These are phyloP conservation scores for Sphaerodactylus townsendi DNA, from an alignment of 2,113 vertebrate genomes.

Conservation along the genomic window DNA sequence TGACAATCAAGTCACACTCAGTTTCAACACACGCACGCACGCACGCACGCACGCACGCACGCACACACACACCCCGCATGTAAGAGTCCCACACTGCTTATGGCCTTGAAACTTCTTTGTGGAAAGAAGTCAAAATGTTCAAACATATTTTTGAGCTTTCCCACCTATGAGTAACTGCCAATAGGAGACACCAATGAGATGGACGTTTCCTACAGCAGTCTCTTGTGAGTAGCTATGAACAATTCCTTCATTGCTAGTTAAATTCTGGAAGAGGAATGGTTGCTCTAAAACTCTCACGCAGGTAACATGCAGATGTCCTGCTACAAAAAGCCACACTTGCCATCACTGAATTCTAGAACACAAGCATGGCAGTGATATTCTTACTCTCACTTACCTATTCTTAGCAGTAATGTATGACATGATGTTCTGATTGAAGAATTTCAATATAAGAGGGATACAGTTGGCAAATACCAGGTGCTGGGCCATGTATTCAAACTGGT, in stretches of 20 bases:
- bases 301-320: not conserved
- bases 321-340: not conserved
- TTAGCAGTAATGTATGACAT: constrained; percentile 99
- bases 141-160: not conserved
- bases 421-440: constrained; percentile 99
- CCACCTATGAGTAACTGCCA: too few species aligned
- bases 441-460: constrained; percentile 97
- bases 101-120: not conserved
- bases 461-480: constrained; percentile 98
- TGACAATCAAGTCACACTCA: not conserved
- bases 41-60: too few species aligned
- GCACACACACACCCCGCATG: too few species aligned
- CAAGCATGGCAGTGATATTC: accelerated
- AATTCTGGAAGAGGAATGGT: not conserved
- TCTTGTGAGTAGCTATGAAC: not conserved
- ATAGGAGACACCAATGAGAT: not conserved
- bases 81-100: too few species aligned
- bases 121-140: not conserved
- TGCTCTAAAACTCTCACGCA: not conserved
- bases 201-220: not conserved
- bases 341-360: not conserved
- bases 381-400: constrained; percentile 82
- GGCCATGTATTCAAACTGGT: constrained; percentile 97
- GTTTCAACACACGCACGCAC: not conserved
- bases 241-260: not conserved